A percentile compares a stretch with the other conserved stretches of the same genome.
phyloP scores from a whole-genome alignment of 2,888 invertebrate species.

The Pterostichus madidus region DNA sequence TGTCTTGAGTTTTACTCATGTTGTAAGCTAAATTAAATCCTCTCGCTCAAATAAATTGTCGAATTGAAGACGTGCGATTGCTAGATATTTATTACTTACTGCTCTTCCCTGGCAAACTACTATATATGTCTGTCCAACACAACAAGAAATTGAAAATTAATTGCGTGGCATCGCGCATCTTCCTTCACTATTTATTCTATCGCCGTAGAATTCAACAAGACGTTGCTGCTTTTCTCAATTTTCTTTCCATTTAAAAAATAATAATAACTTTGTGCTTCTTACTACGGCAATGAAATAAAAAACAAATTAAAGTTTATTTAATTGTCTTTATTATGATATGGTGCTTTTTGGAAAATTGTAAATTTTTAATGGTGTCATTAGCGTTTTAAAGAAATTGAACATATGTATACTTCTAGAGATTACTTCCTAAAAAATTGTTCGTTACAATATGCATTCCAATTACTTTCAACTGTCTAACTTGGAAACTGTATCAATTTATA shows the following conservation, averaged over 20 bases:
- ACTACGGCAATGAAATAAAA: too few species aligned
- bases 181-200: neutral
- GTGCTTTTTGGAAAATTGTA: too few species aligned
- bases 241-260: neutral
- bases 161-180: neutral
- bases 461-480: too few species aligned
- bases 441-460: too few species aligned
- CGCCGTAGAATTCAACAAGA: neutral
- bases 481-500: too few species aligned
- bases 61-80: constrained; percentile 56
- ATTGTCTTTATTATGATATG: too few species aligned
- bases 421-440: too few species aligned
- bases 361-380: too few species aligned
- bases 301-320: too few species aligned
- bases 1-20: constrained; percentile 39
- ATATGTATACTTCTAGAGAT: too few species aligned
- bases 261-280: too few species aligned
- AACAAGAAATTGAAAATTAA: constrained; percentile 41
- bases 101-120: constrained; percentile 20
- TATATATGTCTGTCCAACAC: constrained; percentile 22
- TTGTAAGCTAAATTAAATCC: constrained; percentile 59
- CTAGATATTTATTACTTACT: constrained; percentile 55
- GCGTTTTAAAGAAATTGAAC: too few species aligned
- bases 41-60: constrained; percentile 62
- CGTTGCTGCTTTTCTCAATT: neutral